A percentile compares a stretch with the other conserved stretches of the same genome.
Evolutionary conservation across 2,113 vertebrate genomes (phyloP).

Genomic region (Phrynosoma blainvillii): DNA sequence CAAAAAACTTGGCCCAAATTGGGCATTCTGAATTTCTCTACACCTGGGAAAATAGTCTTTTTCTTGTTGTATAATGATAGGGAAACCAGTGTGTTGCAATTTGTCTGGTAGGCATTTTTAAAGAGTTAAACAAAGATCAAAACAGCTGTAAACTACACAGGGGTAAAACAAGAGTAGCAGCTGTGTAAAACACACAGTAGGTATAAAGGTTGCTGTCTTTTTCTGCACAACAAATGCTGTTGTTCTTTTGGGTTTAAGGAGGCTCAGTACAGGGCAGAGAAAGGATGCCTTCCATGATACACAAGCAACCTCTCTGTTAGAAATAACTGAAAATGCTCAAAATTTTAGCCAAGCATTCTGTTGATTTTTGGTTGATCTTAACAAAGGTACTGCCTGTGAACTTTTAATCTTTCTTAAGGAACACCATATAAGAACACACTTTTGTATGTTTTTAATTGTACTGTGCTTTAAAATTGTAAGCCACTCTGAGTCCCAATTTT

Average conservation of each 20-base stretch:
- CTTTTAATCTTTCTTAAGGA: neutral
- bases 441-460: too few species aligned
- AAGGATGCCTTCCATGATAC: neutral
- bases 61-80: neutral
- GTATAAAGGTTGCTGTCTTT: neutral
- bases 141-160: neutral
- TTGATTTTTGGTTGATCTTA: neutral
- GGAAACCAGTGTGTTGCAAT: neutral
- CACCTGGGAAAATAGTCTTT: neutral
- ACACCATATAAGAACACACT: too few species aligned
- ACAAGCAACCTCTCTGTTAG: neutral
- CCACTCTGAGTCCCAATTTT: too few species aligned
- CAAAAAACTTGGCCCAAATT: neutral
- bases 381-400: neutral
- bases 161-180: neutral
- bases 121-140: neutral
- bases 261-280: neutral
- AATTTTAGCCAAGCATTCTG: neutral
- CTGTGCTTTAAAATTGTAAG: too few species aligned
- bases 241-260: neutral
- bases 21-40: neutral
- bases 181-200: neutral
- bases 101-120: neutral
- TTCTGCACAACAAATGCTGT: neutral
- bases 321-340: neutral